phyloP scores from a whole-genome alignment of 2,888 invertebrate genomes.

The Macroteleia sp. region DNA sequence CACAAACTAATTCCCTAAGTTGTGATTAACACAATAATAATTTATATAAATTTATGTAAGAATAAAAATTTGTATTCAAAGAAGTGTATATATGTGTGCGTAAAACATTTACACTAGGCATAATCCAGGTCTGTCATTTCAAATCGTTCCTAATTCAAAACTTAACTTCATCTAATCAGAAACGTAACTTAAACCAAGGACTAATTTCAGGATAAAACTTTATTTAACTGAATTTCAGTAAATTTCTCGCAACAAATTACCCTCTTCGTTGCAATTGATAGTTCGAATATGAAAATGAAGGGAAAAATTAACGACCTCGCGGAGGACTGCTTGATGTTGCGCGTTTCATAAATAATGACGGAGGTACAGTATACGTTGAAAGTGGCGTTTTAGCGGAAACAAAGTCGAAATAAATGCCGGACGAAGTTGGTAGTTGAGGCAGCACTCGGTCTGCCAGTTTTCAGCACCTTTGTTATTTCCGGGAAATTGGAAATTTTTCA shows the following conservation, averaged over 20 bases:
- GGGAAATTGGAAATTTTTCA: constrained; percentile 76
- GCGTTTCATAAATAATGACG: constrained; percentile 69
- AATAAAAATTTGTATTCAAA: no score
- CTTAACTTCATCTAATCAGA: no score
- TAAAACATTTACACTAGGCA: no score
- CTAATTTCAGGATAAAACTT: no score
- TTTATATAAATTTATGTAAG: no score
- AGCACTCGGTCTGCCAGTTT: constrained; percentile 19
- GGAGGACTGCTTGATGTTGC: constrained; percentile 46
- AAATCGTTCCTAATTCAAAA: no score
- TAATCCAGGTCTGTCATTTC: no score
- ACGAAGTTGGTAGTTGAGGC: background rate
- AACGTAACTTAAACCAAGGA: no score
- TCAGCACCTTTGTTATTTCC: constrained; percentile 73
- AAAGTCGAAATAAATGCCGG: constrained; percentile 64
- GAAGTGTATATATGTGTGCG: no score
- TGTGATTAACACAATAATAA: no score
- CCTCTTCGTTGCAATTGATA: constrained; percentile 32
- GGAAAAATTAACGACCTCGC: constrained; percentile 55
- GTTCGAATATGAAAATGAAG: constrained; percentile 55
- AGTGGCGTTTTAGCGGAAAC: constrained; percentile 66
- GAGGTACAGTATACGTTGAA: constrained; percentile 56
- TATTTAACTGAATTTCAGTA: constrained; percentile 22
- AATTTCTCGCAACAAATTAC: constrained; percentile 33
- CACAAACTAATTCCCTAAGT: no score